Evolutionary conservation across 2,888 invertebrate genomes (phyloP).

Genomic region (Dorcus hopei): DNA sequence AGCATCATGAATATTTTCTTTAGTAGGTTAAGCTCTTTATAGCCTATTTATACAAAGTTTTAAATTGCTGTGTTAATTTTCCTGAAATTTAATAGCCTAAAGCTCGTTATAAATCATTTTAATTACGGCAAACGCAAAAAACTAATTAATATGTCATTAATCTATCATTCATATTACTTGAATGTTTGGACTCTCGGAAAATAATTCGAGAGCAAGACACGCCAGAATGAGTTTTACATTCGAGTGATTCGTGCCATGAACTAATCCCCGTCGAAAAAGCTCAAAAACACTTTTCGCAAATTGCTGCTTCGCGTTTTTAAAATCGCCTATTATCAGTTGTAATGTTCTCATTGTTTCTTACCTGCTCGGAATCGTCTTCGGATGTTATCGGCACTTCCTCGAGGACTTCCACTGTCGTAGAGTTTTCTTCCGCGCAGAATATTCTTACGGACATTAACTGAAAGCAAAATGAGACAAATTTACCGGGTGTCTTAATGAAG

Average conservation of each 20-base stretch:
- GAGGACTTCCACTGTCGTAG: constrained; percentile 33
- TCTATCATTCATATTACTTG: neutral
- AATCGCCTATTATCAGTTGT: constrained; percentile 13
- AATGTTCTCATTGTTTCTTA: constrained; percentile 21
- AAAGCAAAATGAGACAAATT: constrained; percentile 22
- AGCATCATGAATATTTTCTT: too few relatives aligned
- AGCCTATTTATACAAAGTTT: too few relatives aligned
- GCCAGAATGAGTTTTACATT: constrained; percentile 5
- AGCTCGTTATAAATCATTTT: neutral
- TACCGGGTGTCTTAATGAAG: neutral
- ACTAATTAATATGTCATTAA: neutral
- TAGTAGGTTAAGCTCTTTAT: too few relatives aligned
- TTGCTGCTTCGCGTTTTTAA: constrained; percentile 32
- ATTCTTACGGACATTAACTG: constrained; percentile 35
- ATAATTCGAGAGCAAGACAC: neutral
- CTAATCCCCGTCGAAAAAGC: constrained; percentile 1
- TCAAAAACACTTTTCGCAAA: constrained; percentile 20
- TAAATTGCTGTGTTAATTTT: too few relatives aligned
- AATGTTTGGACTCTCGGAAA: neutral
- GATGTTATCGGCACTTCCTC: constrained; percentile 26
- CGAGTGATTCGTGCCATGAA: constrained; percentile 6
- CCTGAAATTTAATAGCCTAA: neutral
- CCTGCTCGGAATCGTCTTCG: constrained; percentile 39
- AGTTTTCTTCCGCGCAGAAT: constrained; percentile 34
- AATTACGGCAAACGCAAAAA: neutral